Evolutionary conservation across 2,888 invertebrate species (phyloP), one percentile per base, ranked within the genome.

Genomic region (Digitonthophagus gazella): DNA sequence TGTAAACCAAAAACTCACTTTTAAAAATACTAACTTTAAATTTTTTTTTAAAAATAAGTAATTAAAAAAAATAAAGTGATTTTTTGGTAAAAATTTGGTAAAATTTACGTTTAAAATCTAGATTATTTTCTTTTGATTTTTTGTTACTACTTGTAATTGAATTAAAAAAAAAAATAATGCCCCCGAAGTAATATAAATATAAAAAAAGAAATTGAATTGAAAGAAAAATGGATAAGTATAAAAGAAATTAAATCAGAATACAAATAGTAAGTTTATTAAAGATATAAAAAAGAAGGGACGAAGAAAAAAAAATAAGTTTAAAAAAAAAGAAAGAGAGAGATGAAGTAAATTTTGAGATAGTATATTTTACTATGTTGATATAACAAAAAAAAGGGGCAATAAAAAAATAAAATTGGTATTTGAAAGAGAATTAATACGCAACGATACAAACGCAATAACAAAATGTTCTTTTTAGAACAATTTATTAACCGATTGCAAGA

Each of bases 291-390:
- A 8, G 14, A 14, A 8, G 55, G 63, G n/a, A n/a, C 57, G 66
- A 19, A n/a, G n/a, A 68, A 66, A n/a, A n/a, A 58, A 66, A 68
- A 56, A 66, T n/a, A 66, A 64, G 54, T 56, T 58, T 67, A 44
- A 67, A 67, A 28, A 65, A 61, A 19, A 66, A 20, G 16, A 5
- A 8, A 55, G n/a, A 15, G 20, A 64, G 67, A 69, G 28, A 64
- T 55, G 67, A 44, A 64, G n/a, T n/a, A n/a, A n/a, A n/a, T n/a
- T n/a, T 58, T 19, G 28, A 69, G 69, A 67, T 69, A 69, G 71
- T 71, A 71, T 71, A 71, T 71, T 71, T 71, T 71, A 69, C 67
- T 71, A 71, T 69, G 68, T 71, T 71, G 68, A 71, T 69, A 71
- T 69, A 67, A 71, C 19, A 61, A 61, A 61, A n/a, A n/a, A 61